phyloP scores from a whole-genome alignment of 2,797 vertebrate species.

The Ctenopoma kingsleyae region DNA sequence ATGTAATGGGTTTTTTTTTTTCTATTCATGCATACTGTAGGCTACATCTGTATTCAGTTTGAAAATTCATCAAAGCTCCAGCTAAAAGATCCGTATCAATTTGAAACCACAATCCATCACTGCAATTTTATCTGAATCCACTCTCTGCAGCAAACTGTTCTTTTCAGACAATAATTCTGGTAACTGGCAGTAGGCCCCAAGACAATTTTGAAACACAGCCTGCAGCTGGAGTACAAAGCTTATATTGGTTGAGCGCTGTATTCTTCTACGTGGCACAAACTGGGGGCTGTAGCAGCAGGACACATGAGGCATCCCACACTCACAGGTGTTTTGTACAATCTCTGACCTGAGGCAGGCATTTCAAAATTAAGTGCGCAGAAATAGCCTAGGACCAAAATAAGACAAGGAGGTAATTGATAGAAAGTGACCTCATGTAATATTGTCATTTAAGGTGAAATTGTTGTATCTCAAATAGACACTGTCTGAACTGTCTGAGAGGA shows the following conservation, averaged over 20 bases:
- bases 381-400: constrained; percentile 15
- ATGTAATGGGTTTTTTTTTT: constrained; percentile 6
- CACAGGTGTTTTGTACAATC: constrained; percentile 33
- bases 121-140: constrained; percentile 66
- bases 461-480: constrained; percentile 31
- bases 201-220: constrained; percentile 72
- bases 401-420: constrained; percentile 26
- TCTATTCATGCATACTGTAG: constrained; percentile 20
- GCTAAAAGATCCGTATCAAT: constrained; percentile 74
- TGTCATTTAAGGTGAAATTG: constrained; percentile 38
- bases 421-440: constrained; percentile 29
- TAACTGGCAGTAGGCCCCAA: constrained; percentile 70
- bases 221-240: constrained; percentile 75
- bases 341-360: constrained; percentile 37
- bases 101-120: constrained; percentile 72
- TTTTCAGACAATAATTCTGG: constrained; percentile 75
- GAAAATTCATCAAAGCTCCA: constrained; percentile 65
- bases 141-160: constrained; percentile 66
- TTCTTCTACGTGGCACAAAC: constrained; percentile 52
- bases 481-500: constrained; percentile 22
- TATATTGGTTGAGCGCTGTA: constrained; percentile 62
- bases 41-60: constrained; percentile 61
- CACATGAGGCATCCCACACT: constrained; percentile 40
- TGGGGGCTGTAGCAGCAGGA: constrained; percentile 52
- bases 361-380: constrained; percentile 26